Evolutionary conservation across 2,113 vertebrate genomes (phyloP).

Genomic region (Budorcas taxicolor): DNA sequence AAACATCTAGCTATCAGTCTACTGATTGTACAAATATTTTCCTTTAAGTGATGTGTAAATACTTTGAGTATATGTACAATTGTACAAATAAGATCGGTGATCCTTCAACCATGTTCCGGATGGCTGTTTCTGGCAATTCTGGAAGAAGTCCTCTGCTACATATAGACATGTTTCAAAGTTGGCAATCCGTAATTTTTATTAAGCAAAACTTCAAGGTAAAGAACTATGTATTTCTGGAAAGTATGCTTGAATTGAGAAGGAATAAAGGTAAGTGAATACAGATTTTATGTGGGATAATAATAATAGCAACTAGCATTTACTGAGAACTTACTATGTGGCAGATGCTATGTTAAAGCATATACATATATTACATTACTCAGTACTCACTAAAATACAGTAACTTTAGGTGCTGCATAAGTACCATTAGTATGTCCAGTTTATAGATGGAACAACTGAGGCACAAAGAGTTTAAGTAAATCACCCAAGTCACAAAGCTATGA

Average conservation of each 20-base stretch:
- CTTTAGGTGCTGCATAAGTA: neutral
- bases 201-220: slow-evolving; percentile 37
- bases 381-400: neutral
- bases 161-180: neutral
- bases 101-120: neutral
- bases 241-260: neutral
- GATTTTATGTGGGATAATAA: neutral
- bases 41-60: neutral
- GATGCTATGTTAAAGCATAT: neutral
- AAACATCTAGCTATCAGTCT: neutral
- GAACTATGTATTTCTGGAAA: slow-evolving; percentile 4
- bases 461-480: slow-evolving; percentile 4
- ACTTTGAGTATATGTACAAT: neutral
- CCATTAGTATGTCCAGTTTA: neutral
- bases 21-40: neutral
- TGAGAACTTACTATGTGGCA: slow-evolving; percentile 22
- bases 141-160: neutral
- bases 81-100: neutral
- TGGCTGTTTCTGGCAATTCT: neutral
- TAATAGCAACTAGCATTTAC: neutral
- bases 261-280: slow-evolving; percentile 19
- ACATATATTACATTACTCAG: neutral
- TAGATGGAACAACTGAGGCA: neutral
- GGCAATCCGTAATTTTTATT: neutral
- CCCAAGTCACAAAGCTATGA: neutral